Conservation (phyloP, 53 echinoderm and acorn worm genomes). For the Actinopyga echinites region DNA sequence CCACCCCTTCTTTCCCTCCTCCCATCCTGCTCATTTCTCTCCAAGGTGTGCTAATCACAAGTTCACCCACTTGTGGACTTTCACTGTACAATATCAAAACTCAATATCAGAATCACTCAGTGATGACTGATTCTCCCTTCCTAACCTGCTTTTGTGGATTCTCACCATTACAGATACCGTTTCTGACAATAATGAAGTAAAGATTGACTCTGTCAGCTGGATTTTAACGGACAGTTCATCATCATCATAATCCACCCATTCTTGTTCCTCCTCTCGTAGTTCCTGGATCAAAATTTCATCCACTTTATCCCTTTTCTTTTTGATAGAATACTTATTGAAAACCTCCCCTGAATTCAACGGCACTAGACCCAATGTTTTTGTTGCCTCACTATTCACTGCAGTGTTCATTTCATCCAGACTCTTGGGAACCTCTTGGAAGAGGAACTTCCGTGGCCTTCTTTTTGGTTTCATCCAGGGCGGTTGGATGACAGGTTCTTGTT, state of each 20-base stretch:
- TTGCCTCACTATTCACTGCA: constrained; percentile 63
- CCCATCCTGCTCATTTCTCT: no score
- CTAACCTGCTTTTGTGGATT: constrained; percentile 70
- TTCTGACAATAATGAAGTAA: constrained; percentile 80
- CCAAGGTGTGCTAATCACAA: no score
- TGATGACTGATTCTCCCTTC: constrained; percentile 36
- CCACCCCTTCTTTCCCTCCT: no score
- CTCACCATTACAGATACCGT: constrained; percentile 75
- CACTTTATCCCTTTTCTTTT: constrained; percentile 95
- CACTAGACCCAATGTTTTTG: constrained; percentile 60
- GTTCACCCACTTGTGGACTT: no score
- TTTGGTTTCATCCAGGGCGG: constrained; percentile 96
- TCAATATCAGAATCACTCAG: constrained; percentile 68
- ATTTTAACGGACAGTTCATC: constrained; percentile 96
- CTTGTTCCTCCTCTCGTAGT: constrained; percentile 89
- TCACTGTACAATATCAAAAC: constrained; percentile 43
- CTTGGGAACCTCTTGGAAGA: constrained; percentile 70
- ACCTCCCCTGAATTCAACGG: constrained; percentile 48
- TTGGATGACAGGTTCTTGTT: constrained; percentile 67
- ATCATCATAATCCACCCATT: constrained; percentile 95
- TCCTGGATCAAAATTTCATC: constrained; percentile 94
- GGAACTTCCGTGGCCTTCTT: constrained; percentile 70
- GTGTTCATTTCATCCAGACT: constrained; percentile 54
- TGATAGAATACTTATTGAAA: constrained; percentile 44
- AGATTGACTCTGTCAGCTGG: constrained; percentile 86